Conservation (phyloP, 2,888 invertebrate species). For the Eilema depressum region DNA sequence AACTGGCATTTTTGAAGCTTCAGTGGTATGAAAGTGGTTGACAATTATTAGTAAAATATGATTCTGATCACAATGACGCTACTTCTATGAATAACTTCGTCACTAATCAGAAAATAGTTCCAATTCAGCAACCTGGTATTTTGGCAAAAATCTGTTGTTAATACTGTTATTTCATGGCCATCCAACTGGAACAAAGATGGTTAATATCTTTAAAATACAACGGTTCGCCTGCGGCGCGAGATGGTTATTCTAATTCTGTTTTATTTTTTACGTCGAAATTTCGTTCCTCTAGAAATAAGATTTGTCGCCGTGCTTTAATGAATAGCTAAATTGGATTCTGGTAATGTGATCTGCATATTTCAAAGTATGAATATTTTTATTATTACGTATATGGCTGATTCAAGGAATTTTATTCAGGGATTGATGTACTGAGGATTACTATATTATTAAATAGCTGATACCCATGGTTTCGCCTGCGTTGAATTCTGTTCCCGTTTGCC, state of each 20-base stretch:
- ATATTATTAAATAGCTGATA: no score
- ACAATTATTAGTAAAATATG: no score
- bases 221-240: slow-evolving; percentile 20
- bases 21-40: no score
- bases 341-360: not conserved
- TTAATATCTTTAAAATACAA: slow-evolving; percentile 40
- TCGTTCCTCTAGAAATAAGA: slow-evolving; percentile 15
- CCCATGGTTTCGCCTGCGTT: no score
- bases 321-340: slow-evolving; percentile 7
- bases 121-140: not conserved
- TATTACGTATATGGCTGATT: no score
- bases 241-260: slow-evolving; percentile 36
- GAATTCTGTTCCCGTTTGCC: no score
- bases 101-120: no score
- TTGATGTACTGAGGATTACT: no score
- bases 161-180: slow-evolving; percentile 15
- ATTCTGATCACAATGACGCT: no score
- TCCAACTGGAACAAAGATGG: slow-evolving; percentile 31
- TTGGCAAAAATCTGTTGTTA: not conserved
- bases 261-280: slow-evolving; percentile 27
- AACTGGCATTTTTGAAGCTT: no score
- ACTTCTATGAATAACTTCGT: no score
- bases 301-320: slow-evolving; percentile 4
- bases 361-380: no score
- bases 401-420: not conserved